These are phyloP conservation scores for Hippocampus guttulatus DNA, from an alignment of 2,113 vertebrate species.

Conservation along the genomic window DNA sequence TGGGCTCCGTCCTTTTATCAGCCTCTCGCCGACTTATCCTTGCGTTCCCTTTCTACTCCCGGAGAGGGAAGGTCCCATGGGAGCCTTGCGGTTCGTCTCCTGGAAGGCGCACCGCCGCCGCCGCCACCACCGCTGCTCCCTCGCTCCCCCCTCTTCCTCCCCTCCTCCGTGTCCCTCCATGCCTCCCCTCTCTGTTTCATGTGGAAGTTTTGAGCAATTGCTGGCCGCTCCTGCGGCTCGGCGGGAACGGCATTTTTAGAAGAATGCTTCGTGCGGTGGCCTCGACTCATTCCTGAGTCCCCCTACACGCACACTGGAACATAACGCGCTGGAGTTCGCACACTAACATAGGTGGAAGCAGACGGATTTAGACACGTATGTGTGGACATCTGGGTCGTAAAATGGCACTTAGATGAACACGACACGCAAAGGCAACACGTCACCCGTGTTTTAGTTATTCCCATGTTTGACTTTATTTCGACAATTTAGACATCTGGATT, in stretches of 20 bases:
- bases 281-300: constrained; percentile 69
- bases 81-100: constrained; percentile 69
- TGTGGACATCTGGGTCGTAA: constrained; percentile 21
- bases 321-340: not conserved
- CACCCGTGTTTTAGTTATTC: not conserved
- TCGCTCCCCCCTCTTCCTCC: constrained; percentile 52
- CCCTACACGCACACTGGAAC: constrained; percentile 35
- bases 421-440: not conserved
- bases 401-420: constrained; percentile 14
- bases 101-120: constrained; percentile 68
- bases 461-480: not conserved
- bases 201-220: constrained; percentile 79
- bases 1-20: constrained; percentile 58
- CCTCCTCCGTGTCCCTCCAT: constrained; percentile 22
- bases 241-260: constrained; percentile 78
- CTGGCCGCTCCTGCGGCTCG: constrained; percentile 74
- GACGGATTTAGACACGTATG: constrained; percentile 18
- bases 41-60: constrained; percentile 17
- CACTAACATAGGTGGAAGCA: constrained; percentile 39
- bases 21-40: constrained; percentile 26
- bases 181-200: constrained; percentile 69
- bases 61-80: constrained; percentile 59
- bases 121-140: constrained; percentile 71
- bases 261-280: constrained; percentile 71
- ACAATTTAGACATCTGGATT: not conserved